Conservation (phyloP, 2,797 vertebrate species). For the Podarcis siculus region DNA sequence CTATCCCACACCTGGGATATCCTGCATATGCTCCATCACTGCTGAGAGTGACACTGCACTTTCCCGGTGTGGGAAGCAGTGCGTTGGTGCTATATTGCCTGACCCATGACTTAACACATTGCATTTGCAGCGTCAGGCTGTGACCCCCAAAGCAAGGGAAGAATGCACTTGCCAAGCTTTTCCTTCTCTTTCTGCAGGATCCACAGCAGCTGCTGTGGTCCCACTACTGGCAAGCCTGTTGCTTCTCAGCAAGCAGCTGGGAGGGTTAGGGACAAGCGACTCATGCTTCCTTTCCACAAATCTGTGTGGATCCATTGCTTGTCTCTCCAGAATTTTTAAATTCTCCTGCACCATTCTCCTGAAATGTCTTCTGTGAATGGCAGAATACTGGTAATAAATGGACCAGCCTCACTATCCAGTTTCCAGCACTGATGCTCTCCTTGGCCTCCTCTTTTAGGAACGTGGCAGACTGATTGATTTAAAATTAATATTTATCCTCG, state of each 20-base stretch:
- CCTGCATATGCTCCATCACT: no score
- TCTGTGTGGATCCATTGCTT: not conserved
- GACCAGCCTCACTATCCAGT: not conserved
- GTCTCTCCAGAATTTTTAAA: not conserved
- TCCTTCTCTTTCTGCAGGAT: not conserved
- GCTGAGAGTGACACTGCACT: no score
- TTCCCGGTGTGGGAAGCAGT: not conserved
- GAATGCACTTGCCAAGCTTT: not conserved
- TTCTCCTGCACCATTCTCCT: not conserved
- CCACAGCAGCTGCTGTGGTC: not conserved
- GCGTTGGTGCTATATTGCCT: not conserved
- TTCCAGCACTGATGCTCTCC: not conserved
- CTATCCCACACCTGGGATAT: no score
- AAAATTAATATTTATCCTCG: slow-evolving; percentile 45
- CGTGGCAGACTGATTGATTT: slow-evolving; percentile 2
- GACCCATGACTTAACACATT: not conserved
- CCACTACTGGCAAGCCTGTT: not conserved
- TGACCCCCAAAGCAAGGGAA: not conserved
- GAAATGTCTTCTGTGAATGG: not conserved
- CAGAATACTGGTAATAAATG: not conserved
- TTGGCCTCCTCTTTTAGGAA: not conserved
- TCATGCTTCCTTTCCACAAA: not conserved
- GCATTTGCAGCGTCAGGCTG: not conserved
- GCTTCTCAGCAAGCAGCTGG: not conserved
- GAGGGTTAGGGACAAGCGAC: no score